Base-by-base conservation (phyloP, 2,113 vertebrate species). In the Cyanocitta stelleri region DNA sequence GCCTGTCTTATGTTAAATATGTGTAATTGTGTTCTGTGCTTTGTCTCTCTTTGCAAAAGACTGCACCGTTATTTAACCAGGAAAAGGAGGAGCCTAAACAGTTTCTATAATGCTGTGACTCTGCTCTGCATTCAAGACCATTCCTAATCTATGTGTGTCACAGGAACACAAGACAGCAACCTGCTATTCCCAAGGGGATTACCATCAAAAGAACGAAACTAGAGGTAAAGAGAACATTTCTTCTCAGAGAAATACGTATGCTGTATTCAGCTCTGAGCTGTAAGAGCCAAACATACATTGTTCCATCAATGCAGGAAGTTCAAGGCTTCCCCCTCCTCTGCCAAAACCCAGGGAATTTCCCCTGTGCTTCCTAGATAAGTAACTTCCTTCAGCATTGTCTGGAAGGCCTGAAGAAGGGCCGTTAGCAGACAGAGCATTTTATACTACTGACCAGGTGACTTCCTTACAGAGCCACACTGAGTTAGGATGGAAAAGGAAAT, bases 161-260 rank as follows among this genome's bases (percentile, higher is more conserved):
- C 72, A 74, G 79, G 92, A 96, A 82, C 92, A 59, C 26, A 75
- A 83, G 32, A 91, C 43, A 94, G 90, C 78, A 96, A 92, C 32
- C 64, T 64, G 59, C 52, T 84, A 71, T 63, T 96, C 88, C 92
- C 85, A 84, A 81, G 52, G 52, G 85, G 83, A 96, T 89, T 93
- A 90, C 56, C 56, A 84, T 88, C 88, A 77, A 83, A 87, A 96
- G 64, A 88, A 80, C 48, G 72, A 92, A 91, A 80, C 30, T 13
- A 67, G 52, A 83, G 68, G 52, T 67, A 83, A 94, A 88, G 67
- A 91, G 85, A 82, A 94, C 79, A 69, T 58, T 86, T 86, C 51
- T 86, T 95, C 90, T 63, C 95, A 91, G 71, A 32, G 11, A 76
- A 93, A 81, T 39, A 49, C 12, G 32, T 49, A 64, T 1, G 2